Evolutionary conservation across 2,888 invertebrate species (phyloP), one percentile per base, ranked within the genome.

Genomic region (Malacosoma neustria): DNA sequence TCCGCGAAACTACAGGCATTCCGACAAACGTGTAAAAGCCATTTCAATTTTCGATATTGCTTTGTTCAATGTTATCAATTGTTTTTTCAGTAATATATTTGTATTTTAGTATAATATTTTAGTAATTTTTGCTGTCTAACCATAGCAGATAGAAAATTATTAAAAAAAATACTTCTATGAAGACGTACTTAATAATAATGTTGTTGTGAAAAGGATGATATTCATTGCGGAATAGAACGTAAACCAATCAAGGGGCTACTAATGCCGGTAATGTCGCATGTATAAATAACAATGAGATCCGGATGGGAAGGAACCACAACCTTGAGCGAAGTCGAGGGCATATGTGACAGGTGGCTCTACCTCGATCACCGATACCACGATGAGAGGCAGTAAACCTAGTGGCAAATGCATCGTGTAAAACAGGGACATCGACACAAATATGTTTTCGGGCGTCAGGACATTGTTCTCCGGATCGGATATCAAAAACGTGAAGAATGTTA

Each of bases 331-430:
- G 46, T 44, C 49, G 45, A 49, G 48, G 46, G 45, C 41, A 45
- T 45, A 50, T 46, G 38, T 46, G 41, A 49, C 43, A 40, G 44
- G 52, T 38, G 49, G 61, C 48, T 69, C 88, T 91, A 94, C 94
- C 93, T 94, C 93, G 45, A 93, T 88, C 49, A 87, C 82, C 60
- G 89, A 91, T 51, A 93, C 92, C 62, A 92, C 86, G 74, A 93
- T 81, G 87, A 93, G 87, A 33, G 93, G 93, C 58, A 96, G 88
- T 72, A 95, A 88, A 53, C 92, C 91, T 80, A 97, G 87, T 41
- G 97, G 96, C 79, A 96, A 88, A 67, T 95, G 90, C 72, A 97
- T 91, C 54, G 94, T 90, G 80, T 93, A 93, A 87, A 97, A 97
- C 55, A 97, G 87, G 29, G 95, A 89, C 61, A 97, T 87, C 49